These are phyloP conservation scores for Sinocyclocheilus anophthalmus DNA, from an alignment of 2,113 vertebrate genomes.

Conservation along the genomic window DNA sequence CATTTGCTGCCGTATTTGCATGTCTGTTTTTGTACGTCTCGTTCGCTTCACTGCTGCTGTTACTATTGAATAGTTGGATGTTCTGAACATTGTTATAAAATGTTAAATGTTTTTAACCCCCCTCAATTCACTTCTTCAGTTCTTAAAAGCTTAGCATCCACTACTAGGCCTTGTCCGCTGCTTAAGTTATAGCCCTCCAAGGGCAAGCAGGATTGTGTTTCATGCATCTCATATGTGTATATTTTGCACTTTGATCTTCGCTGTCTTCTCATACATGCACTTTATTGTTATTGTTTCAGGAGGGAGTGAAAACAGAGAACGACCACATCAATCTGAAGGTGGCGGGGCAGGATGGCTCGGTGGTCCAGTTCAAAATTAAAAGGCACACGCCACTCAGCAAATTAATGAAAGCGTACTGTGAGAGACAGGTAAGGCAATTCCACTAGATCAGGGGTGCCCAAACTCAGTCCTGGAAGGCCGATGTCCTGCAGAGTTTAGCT, in stretches of 20 bases:
- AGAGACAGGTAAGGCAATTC: constrained; percentile 83
- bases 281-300: constrained; percentile 69
- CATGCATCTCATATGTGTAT: not conserved
- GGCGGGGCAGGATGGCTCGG: constrained; percentile 89
- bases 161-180: not conserved
- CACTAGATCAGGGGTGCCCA: not conserved
- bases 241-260: not conserved
- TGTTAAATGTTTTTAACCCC: not conserved
- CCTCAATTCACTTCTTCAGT: not conserved
- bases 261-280: not conserved
- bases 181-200: not conserved
- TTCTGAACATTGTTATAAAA: not conserved
- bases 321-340: constrained; percentile 95
- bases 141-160: not conserved
- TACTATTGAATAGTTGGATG: not conserved
- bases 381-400: constrained; percentile 91
- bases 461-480: too few relatives aligned
- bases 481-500: too few relatives aligned
- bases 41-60: not conserved
- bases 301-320: constrained; percentile 90
- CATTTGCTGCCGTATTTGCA: not conserved
- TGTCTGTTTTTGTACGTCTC: not conserved
- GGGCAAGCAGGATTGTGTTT: not conserved
- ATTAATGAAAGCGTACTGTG: constrained; percentile 95
- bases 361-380: constrained; percentile 95